Base-by-base conservation (phyloP, 2,113 vertebrate genomes). In the Bombycilla garrulus region DNA sequence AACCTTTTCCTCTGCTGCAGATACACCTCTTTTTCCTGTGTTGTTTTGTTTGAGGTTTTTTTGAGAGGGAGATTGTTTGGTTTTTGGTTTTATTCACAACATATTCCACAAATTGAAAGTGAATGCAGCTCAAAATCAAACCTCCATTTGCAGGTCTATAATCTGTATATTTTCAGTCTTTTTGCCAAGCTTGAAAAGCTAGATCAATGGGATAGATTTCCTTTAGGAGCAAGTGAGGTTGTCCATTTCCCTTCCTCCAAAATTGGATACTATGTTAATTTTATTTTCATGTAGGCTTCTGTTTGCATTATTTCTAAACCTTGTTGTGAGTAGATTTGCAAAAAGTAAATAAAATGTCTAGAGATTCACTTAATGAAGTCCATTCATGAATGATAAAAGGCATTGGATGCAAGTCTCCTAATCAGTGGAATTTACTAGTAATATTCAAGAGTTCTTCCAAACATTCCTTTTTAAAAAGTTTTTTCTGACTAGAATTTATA, bases 241-340 rank as follows among this genome's bases (percentile, higher is more conserved):
- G 53, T 84, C 40, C 18, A 40, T 62, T 74, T 91, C 15, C 24
- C 45, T 90, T 72, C 65, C 31, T 67, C 31, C 22, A 9, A 57
- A 84, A 89, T 51, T 20, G 65, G 36, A 42, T 69, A 22, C 48
- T 67, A 33, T 81, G 92, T 91, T 65, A 31, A 79, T 84, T 95
- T 86, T 25, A 51, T 91, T 92, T 95, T 53, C 40, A 53, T 67
- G 20, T 57, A 78, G 73, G 13, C 7, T 90, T 73, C 44, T 84
- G 81, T 92, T 70, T 93, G 44, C n/a, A 81, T 92, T 86, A 74
- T 84, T 96, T 71, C 73, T 81, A 81, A 83, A 48, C 28, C 31
- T 84, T 57, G 3, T 12, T 61, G 11, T 19, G 29, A 58, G 26
- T 40, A 95, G 74, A 56, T 79, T 83, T 83, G 10, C 25, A 53